Conservation (phyloP, 2,888 invertebrate species). For the Rhingia campestris region DNA sequence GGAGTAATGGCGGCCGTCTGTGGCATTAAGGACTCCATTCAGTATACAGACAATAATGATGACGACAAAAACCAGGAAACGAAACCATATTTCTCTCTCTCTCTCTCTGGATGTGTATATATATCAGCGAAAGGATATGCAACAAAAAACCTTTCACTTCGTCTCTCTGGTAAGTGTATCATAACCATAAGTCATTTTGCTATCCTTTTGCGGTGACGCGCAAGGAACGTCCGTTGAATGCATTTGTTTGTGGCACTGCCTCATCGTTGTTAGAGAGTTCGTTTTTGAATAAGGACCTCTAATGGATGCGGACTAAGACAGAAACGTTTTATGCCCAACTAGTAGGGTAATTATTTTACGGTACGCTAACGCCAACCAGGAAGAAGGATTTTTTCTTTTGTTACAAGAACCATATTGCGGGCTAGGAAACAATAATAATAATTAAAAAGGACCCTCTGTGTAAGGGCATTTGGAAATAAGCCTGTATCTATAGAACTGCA, state of each 20-base stretch:
- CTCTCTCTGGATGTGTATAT: neutral
- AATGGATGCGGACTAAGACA: conserved; percentile 43
- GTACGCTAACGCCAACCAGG: conserved; percentile 29
- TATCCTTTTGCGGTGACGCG: conserved; percentile 10
- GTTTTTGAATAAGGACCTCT: conserved; percentile 1
- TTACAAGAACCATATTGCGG: conserved; percentile 4
- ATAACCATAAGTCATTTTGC: conserved; percentile 36
- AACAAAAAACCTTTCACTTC: neutral
- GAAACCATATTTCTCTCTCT: conserved; percentile 26
- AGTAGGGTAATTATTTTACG: conserved; percentile 64
- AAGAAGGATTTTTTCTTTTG: conserved; percentile 28
- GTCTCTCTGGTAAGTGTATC: conserved; percentile 4
- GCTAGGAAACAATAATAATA: conserved; percentile 35
- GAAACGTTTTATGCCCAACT: conserved; percentile 52
- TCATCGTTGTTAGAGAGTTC: conserved; percentile 1
- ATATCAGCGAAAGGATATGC: neutral
- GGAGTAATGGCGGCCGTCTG: neutral
- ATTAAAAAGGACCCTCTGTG: conserved; percentile 43
- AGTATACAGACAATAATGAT: conserved; percentile 32
- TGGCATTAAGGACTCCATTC: conserved; percentile 16
- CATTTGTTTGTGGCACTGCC: conserved; percentile 2
- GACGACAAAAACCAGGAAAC: conserved; percentile 38
- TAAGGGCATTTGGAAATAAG: neutral
- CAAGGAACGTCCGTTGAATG: conserved; percentile 44
- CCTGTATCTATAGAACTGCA: neutral